Base-by-base conservation (phyloP, 2,113 vertebrate genomes). In the Echinops telfairi region DNA sequence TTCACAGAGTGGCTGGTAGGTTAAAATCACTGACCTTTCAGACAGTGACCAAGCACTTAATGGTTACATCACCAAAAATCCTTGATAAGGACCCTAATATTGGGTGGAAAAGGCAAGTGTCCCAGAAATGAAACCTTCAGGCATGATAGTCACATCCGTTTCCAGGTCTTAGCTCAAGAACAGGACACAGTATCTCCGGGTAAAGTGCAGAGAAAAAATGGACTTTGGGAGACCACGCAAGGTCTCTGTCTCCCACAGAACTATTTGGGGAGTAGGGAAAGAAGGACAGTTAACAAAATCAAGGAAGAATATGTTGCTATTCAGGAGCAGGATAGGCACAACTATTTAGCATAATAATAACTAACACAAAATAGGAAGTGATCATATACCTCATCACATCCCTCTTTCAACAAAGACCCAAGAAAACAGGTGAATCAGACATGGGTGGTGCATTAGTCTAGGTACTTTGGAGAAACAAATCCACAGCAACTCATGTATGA, bases 11-110 rank as follows among this genome's bases (percentile, higher is more conserved):
- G 47, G 47, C 47, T 53, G 47, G 47, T 53, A 10, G 10, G 47
- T 53, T 53, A 53, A 53, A 53, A 53, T 53, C n/a, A 5, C 70
- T 33, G n/a, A 71, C n/a, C 70, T 71, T 71, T 71, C n/a, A 33
- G 70, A 7, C 19, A 71, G 17, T n/a, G 33, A n/a, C 22, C 10
- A 19, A 73, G 71, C 29, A 16, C 71, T 73, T 73, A 73, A 73
- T 7, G 19, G 36, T 73, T 73, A 10, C 20, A 73, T 33, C 9
- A 36, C 19, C 17, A 23, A 31, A 27, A 33, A 6, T 38, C 33
- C 71, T 36, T 73, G n/a, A 79, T 87, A 62, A 92, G 27, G 40
- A 14, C 91, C 22, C 22, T 77, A 84, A 79, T 89, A 60, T 81
- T 93, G 68, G 17, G 31, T 53, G 31, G 64, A 66, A 87, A 93